Conservation (phyloP, 2,888 invertebrate species). For the Steromphala cineraria region DNA sequence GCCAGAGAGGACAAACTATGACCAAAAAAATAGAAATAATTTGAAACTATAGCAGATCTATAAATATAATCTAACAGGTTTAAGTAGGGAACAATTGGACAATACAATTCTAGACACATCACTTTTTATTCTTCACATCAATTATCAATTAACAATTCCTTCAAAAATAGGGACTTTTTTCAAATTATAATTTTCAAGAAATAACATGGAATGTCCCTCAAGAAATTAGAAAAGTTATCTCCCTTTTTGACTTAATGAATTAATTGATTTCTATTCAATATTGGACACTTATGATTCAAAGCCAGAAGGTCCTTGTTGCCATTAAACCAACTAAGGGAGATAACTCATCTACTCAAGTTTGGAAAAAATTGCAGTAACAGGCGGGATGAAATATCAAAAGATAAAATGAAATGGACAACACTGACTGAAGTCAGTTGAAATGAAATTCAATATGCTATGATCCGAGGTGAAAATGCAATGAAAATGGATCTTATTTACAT, state of each 20-base stretch:
- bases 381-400: neutral
- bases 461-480: neutral
- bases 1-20: no score
- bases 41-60: no score
- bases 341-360: conserved; percentile 5
- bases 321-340: neutral
- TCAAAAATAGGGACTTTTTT: conserved; percentile 19
- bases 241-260: neutral
- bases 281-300: no score
- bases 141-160: neutral
- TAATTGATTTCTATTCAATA: no score
- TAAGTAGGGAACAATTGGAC: neutral
- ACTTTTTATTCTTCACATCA: neutral
- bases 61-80: no score
- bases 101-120: conserved; percentile 13
- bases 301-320: neutral
- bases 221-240: neutral
- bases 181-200: conserved; percentile 13
- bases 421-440: neutral
- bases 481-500: conserved; percentile 3
- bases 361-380: neutral
- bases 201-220: conserved; percentile 17
- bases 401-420: conserved; percentile 5
- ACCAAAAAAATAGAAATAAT: no score
- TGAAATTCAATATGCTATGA: neutral